Base-by-base conservation (phyloP, 1,140 invertebrate species). In the Tribolium castaneum region DNA sequence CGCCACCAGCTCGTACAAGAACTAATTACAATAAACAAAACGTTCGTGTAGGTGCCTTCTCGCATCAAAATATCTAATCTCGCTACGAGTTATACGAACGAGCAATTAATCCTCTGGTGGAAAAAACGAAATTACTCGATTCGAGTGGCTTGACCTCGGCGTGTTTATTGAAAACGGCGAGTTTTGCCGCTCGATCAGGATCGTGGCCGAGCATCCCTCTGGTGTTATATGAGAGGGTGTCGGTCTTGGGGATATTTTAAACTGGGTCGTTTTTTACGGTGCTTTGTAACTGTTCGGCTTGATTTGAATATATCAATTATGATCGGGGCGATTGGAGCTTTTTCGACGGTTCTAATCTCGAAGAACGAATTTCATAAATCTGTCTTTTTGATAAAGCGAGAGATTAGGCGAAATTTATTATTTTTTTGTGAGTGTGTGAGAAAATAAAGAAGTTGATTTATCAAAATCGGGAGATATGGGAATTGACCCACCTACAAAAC, bases 401-500 rank as follows among this genome's bases (percentile, higher is more conserved):
- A 59, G 54, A 25, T 59, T 59, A 59, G 16, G 3, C 51, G 10
- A 5, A 59, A 59, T 59, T 59, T 59, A 59, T 52, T 19, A 7
- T 52, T 19, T 52, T 52, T 45, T 45, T 45, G 39, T 45, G 39
- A 45, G 5, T 45, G 39, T 45, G n/a, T 45, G 39, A n/a, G 59
- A 35, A 66, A 66, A 66, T 66, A 66, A 66, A 66, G 59, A 34
- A 12, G 13, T 12, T 66, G 59, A 66, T 66, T 66, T 66, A 66
- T 66, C 59, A 35, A 45, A 66, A 66, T 66, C 25, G 34, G 3
- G 7, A 6, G 3, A 59, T 59, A 66, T 66, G 59, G 59, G 59
- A 66, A 66, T 34, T 66, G 34, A 66, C 59, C 59, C 59, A 66
- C 59, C 59, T 66, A 66, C 59, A 66, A 66, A 66, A 66, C 34